phyloP scores from a whole-genome alignment of 2,113 vertebrate genomes.

The Cynocephalus volans region DNA sequence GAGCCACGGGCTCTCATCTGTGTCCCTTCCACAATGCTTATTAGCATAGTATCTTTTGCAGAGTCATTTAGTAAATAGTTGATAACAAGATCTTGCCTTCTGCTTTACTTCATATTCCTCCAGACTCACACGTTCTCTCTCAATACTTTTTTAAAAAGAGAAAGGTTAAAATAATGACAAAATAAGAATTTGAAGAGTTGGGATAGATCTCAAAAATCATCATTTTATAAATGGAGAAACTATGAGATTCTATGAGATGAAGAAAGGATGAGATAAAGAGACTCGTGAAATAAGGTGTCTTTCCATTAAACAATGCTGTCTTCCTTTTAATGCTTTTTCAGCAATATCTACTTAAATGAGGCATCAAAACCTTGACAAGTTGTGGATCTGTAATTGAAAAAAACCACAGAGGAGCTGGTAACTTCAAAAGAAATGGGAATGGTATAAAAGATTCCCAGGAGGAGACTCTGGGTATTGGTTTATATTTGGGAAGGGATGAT shows the following conservation, averaged over 20 bases:
- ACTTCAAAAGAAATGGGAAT: background rate
- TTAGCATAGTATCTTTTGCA: background rate
- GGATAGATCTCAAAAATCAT: background rate
- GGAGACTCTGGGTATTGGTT: background rate
- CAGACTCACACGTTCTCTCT: background rate
- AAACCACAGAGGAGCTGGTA: background rate
- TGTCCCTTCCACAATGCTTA: background rate
- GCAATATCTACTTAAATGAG: background rate
- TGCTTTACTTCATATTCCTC: background rate
- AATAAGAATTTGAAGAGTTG: background rate
- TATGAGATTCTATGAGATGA: background rate
- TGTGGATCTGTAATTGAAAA: constrained; percentile 14
- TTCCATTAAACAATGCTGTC: background rate
- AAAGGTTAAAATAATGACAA: background rate
- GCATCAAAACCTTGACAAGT: background rate
- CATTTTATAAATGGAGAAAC: background rate
- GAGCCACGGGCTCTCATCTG: background rate
- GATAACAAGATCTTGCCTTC: background rate
- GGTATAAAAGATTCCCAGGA: background rate
- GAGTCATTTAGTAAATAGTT: constrained; percentile 7
- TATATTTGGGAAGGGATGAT: constrained; percentile 36
- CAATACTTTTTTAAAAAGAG: background rate
- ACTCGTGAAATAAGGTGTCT: constrained; percentile 56
- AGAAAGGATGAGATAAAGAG: constrained; percentile 34
- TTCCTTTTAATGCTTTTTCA: background rate